Conservation (phyloP, 2,888 invertebrate species). For the Druceiella hillmani region DNA sequence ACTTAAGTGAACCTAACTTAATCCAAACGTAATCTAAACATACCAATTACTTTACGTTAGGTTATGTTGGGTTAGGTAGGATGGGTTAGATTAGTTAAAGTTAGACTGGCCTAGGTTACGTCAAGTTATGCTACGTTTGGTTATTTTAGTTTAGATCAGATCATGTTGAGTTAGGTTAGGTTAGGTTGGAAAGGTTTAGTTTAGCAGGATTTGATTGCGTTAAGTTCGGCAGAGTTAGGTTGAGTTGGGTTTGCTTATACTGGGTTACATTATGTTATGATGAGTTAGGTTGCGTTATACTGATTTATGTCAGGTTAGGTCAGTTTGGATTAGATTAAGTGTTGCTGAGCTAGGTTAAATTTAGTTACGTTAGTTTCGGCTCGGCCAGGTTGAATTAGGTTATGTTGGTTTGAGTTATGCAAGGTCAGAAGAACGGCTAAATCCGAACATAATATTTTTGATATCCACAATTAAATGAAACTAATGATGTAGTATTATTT, state of each 20-base stretch:
- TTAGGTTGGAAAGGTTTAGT: constrained; percentile 6
- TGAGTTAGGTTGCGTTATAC: constrained; percentile 1
- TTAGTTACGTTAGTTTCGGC: constrained; percentile 2
- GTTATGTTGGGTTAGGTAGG: constrained; percentile 18
- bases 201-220: constrained; percentile 2
- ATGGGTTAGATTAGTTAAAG: constrained; percentile 19
- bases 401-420: constrained; percentile 2
- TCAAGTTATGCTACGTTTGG: constrained; percentile 21
- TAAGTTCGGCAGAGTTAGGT: constrained; percentile 2
- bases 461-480: too few relatives aligned
- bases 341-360: background rate
- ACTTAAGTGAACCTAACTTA: constrained; percentile 10
- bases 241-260: constrained; percentile 1
- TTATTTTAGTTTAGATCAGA: constrained; percentile 23
- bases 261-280: constrained; percentile 2
- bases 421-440: too few relatives aligned
- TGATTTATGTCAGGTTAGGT: constrained; percentile 3
- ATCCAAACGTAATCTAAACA: too few relatives aligned
- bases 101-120: constrained; percentile 20
- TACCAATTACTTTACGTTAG: constrained; percentile 8
- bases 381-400: constrained; percentile 2
- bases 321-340: constrained; percentile 2
- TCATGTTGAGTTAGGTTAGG: constrained; percentile 18
- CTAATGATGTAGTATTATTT: too few relatives aligned
- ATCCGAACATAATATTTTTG: too few relatives aligned